Evolutionary conservation across 2,113 vertebrate species (phyloP), one percentile per base, ranked within the genome.

Genomic region (Planiliza haematocheilus): DNA sequence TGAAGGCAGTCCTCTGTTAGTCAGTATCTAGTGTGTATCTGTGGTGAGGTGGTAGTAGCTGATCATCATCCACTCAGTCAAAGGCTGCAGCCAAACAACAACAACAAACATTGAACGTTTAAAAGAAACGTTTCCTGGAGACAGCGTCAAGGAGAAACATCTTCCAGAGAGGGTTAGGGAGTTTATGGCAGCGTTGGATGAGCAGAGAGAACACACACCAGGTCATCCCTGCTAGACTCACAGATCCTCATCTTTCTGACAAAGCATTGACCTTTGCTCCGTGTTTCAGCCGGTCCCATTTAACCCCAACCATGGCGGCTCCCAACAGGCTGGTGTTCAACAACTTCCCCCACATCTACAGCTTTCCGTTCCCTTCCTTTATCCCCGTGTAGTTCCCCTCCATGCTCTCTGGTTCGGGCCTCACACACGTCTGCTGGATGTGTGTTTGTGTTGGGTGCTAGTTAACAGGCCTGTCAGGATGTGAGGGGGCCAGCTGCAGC

Each of bases 401-500:
- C 82, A 81, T 84, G 76, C 83, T 57, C 84, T 67, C 20, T 75
- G 60, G 43, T 66, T 20, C 41, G 59, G 75, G 48, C 70, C 70
- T 83, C 63, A 55, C 79, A 70, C 70, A 69, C 57, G 52, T 66
- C 65, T 81, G 66, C 66, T 79, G 53, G 49, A 9, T 77, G 34
- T 12, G 11, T 18, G 39, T 70, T 37, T 81, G 52, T 70, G 46
- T 18, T 61, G 57, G 21, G 65, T 76, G 77, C n/a, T 45, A 48
- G 70, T 85, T 72, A 69, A 79, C 67, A 55, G 72, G 66, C 70
- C 78, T 56, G 74, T 89, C 72, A 81, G 86, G 88, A 85, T 89
- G 82, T 85, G 74, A 68, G 74, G 79, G 72, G 77, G 79, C 69
- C 88, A 87, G 86, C 82, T 86, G 86, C 82, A 81, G 85, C 86